Evolutionary conservation across 2,888 invertebrate genomes (phyloP).

Genomic region (Dynastes hyllus): DNA sequence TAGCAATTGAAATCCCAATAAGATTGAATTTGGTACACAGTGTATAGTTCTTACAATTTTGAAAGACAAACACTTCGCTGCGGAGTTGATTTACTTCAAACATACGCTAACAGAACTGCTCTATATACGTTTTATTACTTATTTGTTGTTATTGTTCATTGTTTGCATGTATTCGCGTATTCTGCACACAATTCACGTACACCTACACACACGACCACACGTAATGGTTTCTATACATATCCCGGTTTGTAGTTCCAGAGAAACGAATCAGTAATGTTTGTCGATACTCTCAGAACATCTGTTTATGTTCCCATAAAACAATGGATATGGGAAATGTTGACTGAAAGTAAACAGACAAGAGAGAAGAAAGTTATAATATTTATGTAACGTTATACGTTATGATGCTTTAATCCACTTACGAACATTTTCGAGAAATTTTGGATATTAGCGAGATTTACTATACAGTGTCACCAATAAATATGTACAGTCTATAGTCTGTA

Average conservation of each 20-base stretch:
- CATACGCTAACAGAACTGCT: background rate
- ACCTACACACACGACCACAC: background rate
- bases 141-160: slow-evolving; percentile 11
- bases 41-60: background rate
- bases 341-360: slow-evolving; percentile 20
- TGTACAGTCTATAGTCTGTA: too few relatives aligned
- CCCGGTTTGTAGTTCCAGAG: slow-evolving; percentile 7
- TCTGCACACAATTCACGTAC: background rate
- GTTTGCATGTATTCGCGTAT: background rate
- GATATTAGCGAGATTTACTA: too few relatives aligned
- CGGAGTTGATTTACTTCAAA: background rate
- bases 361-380: slow-evolving; percentile 16
- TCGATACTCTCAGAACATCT: slow-evolving; percentile 36
- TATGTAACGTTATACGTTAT: slow-evolving; percentile 7
- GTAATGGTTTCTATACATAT: background rate
- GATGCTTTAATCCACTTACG: slow-evolving; percentile 10
- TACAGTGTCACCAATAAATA: too few relatives aligned
- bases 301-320: slow-evolving; percentile 45
- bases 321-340: slow-evolving; percentile 43
- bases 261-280: slow-evolving; percentile 10
- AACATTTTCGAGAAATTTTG: background rate
- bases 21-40: too few relatives aligned
- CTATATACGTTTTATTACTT: background rate
- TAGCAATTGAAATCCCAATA: too few relatives aligned
- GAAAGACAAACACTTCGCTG: background rate